Evolutionary conservation across 1,140 invertebrate genomes (phyloP).

Genomic region (Adelges cooleyi): DNA sequence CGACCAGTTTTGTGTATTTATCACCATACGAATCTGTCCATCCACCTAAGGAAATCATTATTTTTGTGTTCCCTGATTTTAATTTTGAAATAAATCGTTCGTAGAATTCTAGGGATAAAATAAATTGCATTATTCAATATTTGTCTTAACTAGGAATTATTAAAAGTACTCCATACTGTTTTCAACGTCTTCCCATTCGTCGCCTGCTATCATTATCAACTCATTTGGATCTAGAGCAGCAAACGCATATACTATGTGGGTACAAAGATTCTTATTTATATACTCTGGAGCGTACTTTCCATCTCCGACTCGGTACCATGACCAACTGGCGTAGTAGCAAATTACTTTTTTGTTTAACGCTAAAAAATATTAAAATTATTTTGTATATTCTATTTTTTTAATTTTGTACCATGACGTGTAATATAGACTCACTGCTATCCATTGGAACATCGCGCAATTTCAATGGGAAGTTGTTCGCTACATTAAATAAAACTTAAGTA

Average conservation of each 20-base stretch:
- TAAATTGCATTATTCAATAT: too few relatives aligned
- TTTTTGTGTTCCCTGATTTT: constrained; percentile 39
- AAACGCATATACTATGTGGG: constrained; percentile 81
- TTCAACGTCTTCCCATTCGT: constrained; percentile 73
- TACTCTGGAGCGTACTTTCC: constrained; percentile 77
- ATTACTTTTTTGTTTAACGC: constrained; percentile 47
- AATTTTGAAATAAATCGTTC: constrained; percentile 3
- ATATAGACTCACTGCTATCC: too few relatives aligned
- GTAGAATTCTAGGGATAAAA: neutral
- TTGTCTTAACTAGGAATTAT: neutral
- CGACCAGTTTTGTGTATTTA: constrained; percentile 68
- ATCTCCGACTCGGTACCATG: constrained; percentile 66
- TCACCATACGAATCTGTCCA: constrained; percentile 77
- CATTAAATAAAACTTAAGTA: too few relatives aligned
- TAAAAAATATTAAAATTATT: constrained; percentile 11
- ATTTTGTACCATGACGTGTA: too few relatives aligned
- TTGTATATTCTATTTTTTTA: too few relatives aligned
- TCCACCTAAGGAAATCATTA: constrained; percentile 72
- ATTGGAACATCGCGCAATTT: too few relatives aligned
- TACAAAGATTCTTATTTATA: constrained; percentile 66
- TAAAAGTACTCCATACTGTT: constrained; percentile 51
- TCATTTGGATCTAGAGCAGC: constrained; percentile 68
- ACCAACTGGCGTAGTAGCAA: constrained; percentile 83
- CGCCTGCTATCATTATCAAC: constrained; percentile 60
- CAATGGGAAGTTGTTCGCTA: too few relatives aligned